A percentile compares a stretch with the other conserved stretches of the same genome.
Conservation (phyloP, 2,113 vertebrate species). For the Ophiodon elongatus region DNA sequence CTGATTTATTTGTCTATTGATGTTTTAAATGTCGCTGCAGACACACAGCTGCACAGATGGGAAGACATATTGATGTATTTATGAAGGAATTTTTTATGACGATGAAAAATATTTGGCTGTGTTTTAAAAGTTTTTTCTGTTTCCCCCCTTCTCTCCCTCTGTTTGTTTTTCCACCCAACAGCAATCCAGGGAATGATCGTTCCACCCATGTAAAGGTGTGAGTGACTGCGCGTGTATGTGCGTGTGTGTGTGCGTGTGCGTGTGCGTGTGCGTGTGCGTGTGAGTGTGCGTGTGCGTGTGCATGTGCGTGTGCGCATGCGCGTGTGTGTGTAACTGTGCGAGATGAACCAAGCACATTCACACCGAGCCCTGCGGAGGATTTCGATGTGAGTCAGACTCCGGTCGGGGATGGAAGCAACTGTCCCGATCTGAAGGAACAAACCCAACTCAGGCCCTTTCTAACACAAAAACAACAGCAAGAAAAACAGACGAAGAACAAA, state of each 20-base stretch:
- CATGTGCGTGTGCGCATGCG: slow-evolving; percentile 82
- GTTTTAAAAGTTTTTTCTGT: slow-evolving; percentile 40
- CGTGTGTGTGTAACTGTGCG: slow-evolving; percentile 45
- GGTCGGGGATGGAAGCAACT: slow-evolving; percentile 86
- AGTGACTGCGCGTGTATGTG: slow-evolving; percentile 83
- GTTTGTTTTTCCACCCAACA: slow-evolving; percentile 75
- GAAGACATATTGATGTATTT: slow-evolving; percentile 73
- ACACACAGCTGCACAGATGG: slow-evolving; percentile 77
- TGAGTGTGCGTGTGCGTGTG: slow-evolving; percentile 81
- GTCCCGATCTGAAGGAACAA: slow-evolving; percentile 88
- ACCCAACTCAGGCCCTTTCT: slow-evolving; percentile 99
- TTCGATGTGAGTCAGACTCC: slow-evolving; percentile 88
- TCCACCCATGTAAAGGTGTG: slow-evolving; percentile 94
- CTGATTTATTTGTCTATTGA: slow-evolving; percentile 74
- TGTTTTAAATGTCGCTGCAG: slow-evolving; percentile 69
- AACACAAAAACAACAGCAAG: slow-evolving; percentile 86
- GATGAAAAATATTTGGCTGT: slow-evolving; percentile 62
- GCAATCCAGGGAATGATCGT: slow-evolving; percentile 97
- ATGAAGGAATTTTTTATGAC: slow-evolving; percentile 63
- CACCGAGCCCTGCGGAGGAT: slow-evolving; percentile 74
- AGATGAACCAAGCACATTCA: slow-evolving; percentile 88
- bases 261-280: slow-evolving; percentile 72
- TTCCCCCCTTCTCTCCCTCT: slow-evolving; percentile 21
- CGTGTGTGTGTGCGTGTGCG: slow-evolving; percentile 54
- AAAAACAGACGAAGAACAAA: slow-evolving; percentile 46